These are phyloP conservation scores for Sarotherodon lohbergeri DNA, from an alignment of 2,113 vertebrate species.

Conservation along the genomic window DNA sequence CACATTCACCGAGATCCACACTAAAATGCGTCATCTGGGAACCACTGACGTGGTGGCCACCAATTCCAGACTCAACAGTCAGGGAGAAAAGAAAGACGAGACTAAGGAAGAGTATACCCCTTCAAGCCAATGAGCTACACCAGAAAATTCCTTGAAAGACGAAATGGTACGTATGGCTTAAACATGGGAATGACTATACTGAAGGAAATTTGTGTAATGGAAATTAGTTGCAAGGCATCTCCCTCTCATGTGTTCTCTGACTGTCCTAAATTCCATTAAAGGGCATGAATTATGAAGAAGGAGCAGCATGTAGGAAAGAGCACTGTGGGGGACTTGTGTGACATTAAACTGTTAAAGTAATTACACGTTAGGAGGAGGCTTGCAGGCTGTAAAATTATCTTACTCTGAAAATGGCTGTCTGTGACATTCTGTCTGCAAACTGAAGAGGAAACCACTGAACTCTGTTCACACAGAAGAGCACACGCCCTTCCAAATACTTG, in stretches of 20 bases:
- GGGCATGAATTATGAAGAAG: constrained; percentile 45
- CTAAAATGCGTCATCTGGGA: not conserved
- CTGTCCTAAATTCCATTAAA: constrained; percentile 29
- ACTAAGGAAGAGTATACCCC: not conserved
- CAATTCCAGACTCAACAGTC: not conserved
- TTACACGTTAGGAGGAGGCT: constrained; percentile 42
- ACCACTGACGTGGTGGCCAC: not conserved
- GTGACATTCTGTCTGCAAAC: constrained; percentile 27
- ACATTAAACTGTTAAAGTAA: constrained; percentile 67
- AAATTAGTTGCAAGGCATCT: constrained; percentile 3
- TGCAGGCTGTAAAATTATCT: constrained; percentile 34
- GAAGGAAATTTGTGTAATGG: not conserved
- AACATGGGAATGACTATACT: not conserved
- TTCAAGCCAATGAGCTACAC: not conserved
- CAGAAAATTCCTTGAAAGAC: not conserved
- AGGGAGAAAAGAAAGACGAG: not conserved
- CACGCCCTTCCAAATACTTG: constrained; percentile 19
- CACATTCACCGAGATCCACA: not conserved
- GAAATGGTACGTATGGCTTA: not conserved
- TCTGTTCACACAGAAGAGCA: constrained; percentile 2
- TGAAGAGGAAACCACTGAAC: constrained; percentile 1
- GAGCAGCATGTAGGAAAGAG: constrained; percentile 8
- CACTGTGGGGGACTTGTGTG: constrained; percentile 30
- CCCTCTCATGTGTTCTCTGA: not conserved
- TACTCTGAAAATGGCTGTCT: constrained; percentile 11